These are phyloP conservation scores for Lamellibrachia columna DNA, from an alignment of 2,888 invertebrate species.

Conservation along the genomic window DNA sequence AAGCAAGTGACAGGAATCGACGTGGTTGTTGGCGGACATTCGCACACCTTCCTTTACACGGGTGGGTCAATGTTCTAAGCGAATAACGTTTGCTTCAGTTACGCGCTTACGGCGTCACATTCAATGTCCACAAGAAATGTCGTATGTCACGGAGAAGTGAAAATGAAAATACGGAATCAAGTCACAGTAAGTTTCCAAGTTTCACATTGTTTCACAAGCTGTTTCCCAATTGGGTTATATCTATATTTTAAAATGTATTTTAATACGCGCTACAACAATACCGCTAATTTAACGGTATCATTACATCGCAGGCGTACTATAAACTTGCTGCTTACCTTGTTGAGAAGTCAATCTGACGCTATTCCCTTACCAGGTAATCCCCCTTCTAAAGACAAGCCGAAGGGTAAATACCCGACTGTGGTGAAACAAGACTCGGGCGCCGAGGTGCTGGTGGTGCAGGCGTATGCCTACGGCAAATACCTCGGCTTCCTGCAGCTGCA, in stretches of 20 bases:
- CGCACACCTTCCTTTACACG: slow-evolving; percentile 88
- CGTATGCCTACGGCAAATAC: slow-evolving; percentile 91
- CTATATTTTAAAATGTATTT: too few relatives aligned
- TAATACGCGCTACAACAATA: too few relatives aligned
- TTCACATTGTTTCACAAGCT: too few relatives aligned
- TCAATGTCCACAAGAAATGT: neutral
- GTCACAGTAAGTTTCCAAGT: too few relatives aligned
- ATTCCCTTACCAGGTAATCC: slow-evolving; percentile 57
- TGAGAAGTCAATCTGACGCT: neutral
- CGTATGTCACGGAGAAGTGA: too few relatives aligned
- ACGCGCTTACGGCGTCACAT: too few relatives aligned
- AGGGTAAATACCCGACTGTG: slow-evolving; percentile 81
- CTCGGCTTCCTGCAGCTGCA: slow-evolving; percentile 78
- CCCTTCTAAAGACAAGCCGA: slow-evolving; percentile 77
- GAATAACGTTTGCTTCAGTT: neutral
- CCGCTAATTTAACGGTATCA: too few relatives aligned
- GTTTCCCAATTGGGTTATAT: too few relatives aligned
- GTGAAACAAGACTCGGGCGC: slow-evolving; percentile 71
- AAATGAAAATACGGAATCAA: too few relatives aligned
- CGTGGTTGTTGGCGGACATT: slow-evolving; percentile 89
- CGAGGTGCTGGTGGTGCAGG: slow-evolving; percentile 79
- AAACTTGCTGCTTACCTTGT: too few relatives aligned
- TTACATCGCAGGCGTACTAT: too few relatives aligned
- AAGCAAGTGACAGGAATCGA: slow-evolving; percentile 81
- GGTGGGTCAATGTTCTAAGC: slow-evolving; percentile 60